A percentile compares a stretch with the other conserved stretches of the same genome.
Evolutionary conservation across 2,113 vertebrate genomes (phyloP).

Genomic region (Zosterops pallidus): DNA sequence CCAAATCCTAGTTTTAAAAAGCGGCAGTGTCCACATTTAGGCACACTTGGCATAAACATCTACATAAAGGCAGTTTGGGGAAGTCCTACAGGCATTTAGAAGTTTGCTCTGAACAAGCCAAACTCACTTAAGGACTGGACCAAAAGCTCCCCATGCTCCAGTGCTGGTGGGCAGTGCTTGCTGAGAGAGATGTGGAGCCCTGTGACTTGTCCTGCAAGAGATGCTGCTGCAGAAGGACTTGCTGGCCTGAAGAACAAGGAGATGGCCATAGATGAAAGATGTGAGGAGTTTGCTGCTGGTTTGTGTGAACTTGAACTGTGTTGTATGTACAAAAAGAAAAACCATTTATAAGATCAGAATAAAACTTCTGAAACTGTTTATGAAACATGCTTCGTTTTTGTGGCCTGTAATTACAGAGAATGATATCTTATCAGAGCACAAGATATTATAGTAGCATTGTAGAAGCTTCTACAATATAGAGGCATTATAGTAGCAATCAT

Average conservation of each 20-base stretch:
- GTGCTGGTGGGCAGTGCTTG: neutral
- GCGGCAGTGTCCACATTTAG: neutral
- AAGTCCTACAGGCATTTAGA: neutral
- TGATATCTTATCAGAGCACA: neutral
- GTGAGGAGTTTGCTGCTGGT: neutral
- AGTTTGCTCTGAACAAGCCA: neutral
- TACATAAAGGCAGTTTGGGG: neutral
- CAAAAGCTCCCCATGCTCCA: neutral
- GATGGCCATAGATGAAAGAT: neutral
- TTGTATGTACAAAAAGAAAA: neutral
- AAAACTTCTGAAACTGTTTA: neutral
- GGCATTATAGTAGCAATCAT: neutral
- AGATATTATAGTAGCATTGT: neutral
- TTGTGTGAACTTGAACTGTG: neutral
- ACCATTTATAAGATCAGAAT: neutral
- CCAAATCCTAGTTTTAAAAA: neutral
- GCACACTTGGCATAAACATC: neutral
- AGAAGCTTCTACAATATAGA: neutral
- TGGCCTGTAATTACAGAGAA: neutral
- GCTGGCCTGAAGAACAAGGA: neutral
- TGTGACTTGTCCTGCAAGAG: fast-evolving
- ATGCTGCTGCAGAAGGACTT: neutral
- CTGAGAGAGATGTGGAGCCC: neutral
- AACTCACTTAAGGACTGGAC: neutral
- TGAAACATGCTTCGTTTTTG: neutral